A percentile compares a stretch with the other conserved stretches of the same genome.
These are phyloP conservation scores for Athene noctua DNA, from an alignment of 2,113 vertebrate genomes.

Conservation along the genomic window DNA sequence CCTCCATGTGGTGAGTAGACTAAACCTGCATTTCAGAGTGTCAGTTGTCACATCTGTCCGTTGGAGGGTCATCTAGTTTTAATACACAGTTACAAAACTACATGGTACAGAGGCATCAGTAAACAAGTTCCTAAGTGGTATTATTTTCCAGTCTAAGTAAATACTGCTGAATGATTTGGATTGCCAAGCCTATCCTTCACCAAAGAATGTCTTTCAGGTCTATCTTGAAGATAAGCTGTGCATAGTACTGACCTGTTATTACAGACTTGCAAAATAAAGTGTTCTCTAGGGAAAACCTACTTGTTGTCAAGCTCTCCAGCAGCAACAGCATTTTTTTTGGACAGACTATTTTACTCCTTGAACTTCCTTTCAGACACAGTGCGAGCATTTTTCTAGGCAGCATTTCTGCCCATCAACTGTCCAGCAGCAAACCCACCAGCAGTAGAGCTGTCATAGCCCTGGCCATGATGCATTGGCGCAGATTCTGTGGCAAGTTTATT, in stretches of 20 bases:
- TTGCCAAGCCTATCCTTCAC: background rate
- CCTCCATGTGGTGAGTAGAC: background rate
- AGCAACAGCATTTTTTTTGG: background rate
- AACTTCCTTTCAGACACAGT: background rate
- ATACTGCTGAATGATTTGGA: background rate
- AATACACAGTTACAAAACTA: background rate
- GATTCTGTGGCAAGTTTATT: background rate
- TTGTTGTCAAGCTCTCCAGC: background rate
- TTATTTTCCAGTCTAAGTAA: background rate
- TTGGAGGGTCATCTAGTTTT: background rate
- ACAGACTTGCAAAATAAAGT: background rate
- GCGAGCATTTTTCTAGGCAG: background rate
- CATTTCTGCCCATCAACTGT: background rate
- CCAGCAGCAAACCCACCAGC: background rate
- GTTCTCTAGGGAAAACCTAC: background rate
- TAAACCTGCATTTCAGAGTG: background rate
- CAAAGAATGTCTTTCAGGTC: background rate
- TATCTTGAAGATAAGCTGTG: background rate
- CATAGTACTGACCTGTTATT: background rate
- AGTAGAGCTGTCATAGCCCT: background rate
- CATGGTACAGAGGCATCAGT: background rate
- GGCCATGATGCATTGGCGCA: background rate
- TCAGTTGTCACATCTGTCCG: background rate
- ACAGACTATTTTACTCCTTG: background rate
- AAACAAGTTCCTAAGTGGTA: background rate